phyloP scores from a whole-genome alignment of 1,140 invertebrate species.

The Aplysia californica region DNA sequence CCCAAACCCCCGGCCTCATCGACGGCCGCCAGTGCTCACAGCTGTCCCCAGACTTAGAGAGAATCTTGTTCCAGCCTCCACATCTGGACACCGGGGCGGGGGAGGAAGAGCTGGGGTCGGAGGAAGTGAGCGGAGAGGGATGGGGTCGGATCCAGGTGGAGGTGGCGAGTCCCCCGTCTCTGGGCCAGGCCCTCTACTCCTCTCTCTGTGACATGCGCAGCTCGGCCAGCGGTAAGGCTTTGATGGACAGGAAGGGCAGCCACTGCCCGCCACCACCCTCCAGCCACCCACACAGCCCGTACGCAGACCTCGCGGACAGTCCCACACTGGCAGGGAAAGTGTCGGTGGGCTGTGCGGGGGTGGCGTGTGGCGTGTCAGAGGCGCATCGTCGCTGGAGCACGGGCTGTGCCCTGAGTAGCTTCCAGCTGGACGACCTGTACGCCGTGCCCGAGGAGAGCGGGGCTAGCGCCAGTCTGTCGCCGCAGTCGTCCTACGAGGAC shows the following conservation, averaged over 20 bases:
- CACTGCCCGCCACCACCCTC: not conserved
- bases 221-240: slow-evolving; percentile 18
- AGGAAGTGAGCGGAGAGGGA: slow-evolving; percentile 1
- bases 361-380: not conserved
- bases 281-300: not conserved
- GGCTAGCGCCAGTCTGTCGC: slow-evolving; percentile 38
- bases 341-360: not conserved
- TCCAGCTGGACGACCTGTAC: slow-evolving; percentile 45
- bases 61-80: slow-evolving; percentile 57
- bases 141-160: slow-evolving; percentile 8
- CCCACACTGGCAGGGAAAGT: not conserved
- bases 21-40: slow-evolving; percentile 39
- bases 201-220: slow-evolving; percentile 19
- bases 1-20: too few relatives aligned
- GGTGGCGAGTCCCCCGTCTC: slow-evolving; percentile 19
- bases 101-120: not conserved
- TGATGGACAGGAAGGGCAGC: slow-evolving; percentile 16
- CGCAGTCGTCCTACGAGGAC: slow-evolving; percentile 5
- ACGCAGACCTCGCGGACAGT: not conserved
- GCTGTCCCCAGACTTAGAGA: slow-evolving; percentile 48
- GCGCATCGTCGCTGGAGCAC: slow-evolving; percentile 26
- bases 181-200: not conserved
- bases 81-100: slow-evolving; percentile 46
- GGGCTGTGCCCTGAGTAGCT: slow-evolving; percentile 29
- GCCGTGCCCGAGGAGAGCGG: slow-evolving; percentile 51